Conservation (phyloP, 2,888 invertebrate genomes). For the Yponomeuta cagnagella region DNA sequence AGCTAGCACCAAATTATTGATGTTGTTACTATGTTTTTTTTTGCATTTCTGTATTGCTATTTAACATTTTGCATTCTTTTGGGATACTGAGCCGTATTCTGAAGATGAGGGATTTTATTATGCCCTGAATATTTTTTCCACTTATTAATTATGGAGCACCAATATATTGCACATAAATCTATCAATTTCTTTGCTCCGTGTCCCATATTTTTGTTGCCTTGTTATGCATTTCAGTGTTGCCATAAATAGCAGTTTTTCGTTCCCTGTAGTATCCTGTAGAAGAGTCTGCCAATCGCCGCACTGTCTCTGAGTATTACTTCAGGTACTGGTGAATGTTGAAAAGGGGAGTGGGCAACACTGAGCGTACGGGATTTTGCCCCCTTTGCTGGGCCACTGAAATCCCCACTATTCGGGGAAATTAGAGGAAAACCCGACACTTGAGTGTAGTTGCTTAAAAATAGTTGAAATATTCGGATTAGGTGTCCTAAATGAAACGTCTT, state of each 20-base stretch:
- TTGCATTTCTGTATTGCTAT: conserved; percentile 5
- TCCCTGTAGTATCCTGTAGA: conserved; percentile 45
- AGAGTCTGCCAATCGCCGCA: conserved; percentile 61
- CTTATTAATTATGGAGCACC: no score
- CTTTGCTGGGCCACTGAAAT: not conserved
- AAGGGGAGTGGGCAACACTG: conserved; percentile 29
- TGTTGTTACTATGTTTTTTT: not conserved
- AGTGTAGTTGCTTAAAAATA: not conserved
- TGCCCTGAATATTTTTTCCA: no score
- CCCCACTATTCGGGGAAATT: not conserved
- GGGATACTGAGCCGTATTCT: not conserved
- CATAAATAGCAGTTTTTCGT: conserved; percentile 11
- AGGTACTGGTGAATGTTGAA: conserved; percentile 91
- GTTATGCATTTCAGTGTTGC: not conserved
- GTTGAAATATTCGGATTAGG: not conserved
- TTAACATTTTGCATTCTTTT: not conserved
- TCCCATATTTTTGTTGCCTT: conserved; percentile 18
- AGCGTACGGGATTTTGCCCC: not conserved
- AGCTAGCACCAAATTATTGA: not conserved
- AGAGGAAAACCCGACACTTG: not conserved
- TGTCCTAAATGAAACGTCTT: not conserved
- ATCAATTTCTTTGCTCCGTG: conserved; percentile 15
- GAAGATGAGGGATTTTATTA: no score
- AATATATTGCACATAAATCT: no score
- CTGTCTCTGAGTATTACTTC: conserved; percentile 98